A percentile compares a stretch with the other conserved stretches of the same genome.
Evolutionary conservation across 2,797 vertebrate genomes (phyloP).

Genomic region (Poeciliopsis presidionis): DNA sequence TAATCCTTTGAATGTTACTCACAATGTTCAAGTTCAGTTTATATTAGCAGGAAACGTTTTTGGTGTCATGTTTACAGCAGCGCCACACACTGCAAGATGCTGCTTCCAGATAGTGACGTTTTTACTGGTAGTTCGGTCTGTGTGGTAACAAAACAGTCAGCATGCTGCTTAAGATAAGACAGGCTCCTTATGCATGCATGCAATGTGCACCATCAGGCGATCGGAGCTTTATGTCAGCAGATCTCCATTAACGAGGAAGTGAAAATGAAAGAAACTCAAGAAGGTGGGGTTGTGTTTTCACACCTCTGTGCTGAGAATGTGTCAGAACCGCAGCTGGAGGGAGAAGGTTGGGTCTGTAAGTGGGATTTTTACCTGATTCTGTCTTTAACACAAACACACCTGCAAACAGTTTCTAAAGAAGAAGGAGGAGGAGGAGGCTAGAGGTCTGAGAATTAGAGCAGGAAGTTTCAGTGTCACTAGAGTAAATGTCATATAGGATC

Average conservation of each 20-base stretch:
- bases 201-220: neutral
- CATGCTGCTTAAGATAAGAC: neutral
- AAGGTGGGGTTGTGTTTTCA: slow-evolving; percentile 30
- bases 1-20: neutral
- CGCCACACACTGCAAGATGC: neutral
- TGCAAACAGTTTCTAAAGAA: slow-evolving; percentile 9
- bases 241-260: slow-evolving; percentile 37
- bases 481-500: neutral
- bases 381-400: neutral
- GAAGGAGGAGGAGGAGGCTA: neutral
- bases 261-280: slow-evolving; percentile 29
- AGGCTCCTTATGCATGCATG: neutral
- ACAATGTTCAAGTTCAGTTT: neutral
- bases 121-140: neutral
- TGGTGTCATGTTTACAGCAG: neutral
- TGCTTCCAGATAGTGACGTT: slow-evolving; percentile 14
- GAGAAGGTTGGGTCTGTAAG: neutral
- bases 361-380: neutral
- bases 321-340: slow-evolving; percentile 1
- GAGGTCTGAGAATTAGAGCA: neutral
- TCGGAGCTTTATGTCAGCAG: neutral
- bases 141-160: neutral
- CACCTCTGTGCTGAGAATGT: slow-evolving; percentile 47
- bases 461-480: neutral
- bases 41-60: neutral